phyloP scores from a whole-genome alignment of 1,140 invertebrate species.

The Scaptomyza graminum region DNA sequence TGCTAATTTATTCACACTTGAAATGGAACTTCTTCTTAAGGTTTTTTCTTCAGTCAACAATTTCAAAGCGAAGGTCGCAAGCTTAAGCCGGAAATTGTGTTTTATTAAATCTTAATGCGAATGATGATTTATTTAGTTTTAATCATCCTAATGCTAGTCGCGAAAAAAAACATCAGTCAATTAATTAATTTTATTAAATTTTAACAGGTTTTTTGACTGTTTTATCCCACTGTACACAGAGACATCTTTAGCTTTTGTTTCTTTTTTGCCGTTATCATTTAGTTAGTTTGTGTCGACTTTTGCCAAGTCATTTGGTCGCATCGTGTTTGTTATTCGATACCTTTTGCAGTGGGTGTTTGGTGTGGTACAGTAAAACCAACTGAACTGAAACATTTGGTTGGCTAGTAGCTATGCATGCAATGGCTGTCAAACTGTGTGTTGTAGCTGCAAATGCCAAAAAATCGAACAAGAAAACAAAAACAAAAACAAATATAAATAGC shows the following conservation, averaged over 20 bases:
- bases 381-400: constrained; percentile 3
- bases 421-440: constrained; percentile 40
- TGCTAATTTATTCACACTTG: constrained; percentile 35
- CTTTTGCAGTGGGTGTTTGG: constrained; percentile 16
- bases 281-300: constrained; percentile 2
- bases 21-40: neutral
- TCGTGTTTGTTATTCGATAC: constrained; percentile 33
- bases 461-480: constrained; percentile 11
- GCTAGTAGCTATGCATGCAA: constrained; percentile 2
- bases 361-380: neutral
- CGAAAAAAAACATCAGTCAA: too few relatives aligned
- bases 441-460: constrained; percentile 26
- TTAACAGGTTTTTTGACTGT: neutral
- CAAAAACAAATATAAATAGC: constrained; percentile 18
- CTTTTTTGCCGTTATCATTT: constrained; percentile 31
- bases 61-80: neutral
- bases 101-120: constrained; percentile 4
- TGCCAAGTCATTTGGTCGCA: constrained; percentile 29
- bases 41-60: neutral
- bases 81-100: constrained; percentile 1
- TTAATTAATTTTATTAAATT: too few relatives aligned
- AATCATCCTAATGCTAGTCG: too few relatives aligned
- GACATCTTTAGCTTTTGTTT: neutral
- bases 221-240: constrained; percentile 24
- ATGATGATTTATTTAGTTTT: neutral